These are phyloP conservation scores for Bambusicola thoracicus DNA, from an alignment of 2,113 vertebrate species.

Conservation along the genomic window DNA sequence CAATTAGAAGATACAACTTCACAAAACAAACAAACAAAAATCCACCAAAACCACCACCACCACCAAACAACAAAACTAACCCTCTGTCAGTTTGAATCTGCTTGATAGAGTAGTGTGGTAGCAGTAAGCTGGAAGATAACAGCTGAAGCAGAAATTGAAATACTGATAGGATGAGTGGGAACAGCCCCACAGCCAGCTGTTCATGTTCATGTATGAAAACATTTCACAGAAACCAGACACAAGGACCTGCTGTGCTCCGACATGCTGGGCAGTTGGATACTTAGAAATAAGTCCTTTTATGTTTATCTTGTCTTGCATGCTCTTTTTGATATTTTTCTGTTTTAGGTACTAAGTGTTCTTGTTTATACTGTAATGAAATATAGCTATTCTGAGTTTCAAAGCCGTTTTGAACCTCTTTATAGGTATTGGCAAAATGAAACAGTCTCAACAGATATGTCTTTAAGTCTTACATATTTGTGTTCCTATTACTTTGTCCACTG, in stretches of 20 bases:
- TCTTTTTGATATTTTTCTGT: background rate
- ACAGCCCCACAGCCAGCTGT: background rate
- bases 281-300: background rate
- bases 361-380: background rate
- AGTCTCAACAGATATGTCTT: background rate
- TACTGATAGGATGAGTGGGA: background rate
- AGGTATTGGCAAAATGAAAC: fast-evolving
- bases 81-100: background rate
- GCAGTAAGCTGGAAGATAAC: background rate
- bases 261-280: fast-evolving
- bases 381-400: background rate
- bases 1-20: background rate
- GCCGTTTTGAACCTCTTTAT: background rate
- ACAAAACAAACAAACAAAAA: background rate
- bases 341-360: background rate
- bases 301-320: background rate
- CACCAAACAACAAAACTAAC: background rate
- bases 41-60: background rate
- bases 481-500: background rate
- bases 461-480: background rate
- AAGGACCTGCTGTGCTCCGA: background rate
- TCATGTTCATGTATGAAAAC: background rate
- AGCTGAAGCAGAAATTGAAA: background rate
- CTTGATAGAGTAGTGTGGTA: background rate
- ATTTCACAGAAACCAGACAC: background rate